phyloP scores from a whole-genome alignment of 1,140 invertebrate species.

The Octopus bimaculoides region DNA sequence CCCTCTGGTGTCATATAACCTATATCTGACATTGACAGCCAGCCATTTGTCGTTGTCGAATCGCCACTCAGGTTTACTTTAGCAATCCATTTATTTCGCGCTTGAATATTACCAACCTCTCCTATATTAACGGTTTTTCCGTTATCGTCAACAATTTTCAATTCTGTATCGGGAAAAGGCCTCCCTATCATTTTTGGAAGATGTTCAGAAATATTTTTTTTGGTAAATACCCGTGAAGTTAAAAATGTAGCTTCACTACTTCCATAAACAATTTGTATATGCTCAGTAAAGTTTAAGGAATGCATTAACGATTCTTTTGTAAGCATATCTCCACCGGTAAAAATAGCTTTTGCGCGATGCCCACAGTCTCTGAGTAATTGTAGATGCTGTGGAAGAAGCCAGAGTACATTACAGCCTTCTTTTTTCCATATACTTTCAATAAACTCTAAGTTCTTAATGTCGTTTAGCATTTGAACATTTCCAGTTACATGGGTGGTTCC shows the following conservation, averaged over 20 bases:
- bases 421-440: not conserved
- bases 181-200: not conserved
- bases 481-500: not conserved
- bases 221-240: not conserved
- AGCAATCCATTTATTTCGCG: not conserved
- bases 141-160: conserved; percentile 15
- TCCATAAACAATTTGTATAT: not conserved
- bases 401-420: not conserved
- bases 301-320: not conserved
- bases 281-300: not conserved
- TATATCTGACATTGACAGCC: conserved; percentile 13
- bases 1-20: conserved; percentile 10
- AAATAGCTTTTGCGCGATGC: not conserved
- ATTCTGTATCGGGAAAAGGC: not conserved
- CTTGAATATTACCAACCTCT: conserved; percentile 10
- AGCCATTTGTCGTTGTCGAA: not conserved
- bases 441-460: not conserved
- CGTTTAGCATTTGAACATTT: not conserved
- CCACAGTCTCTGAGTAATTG: not conserved
- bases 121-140: conserved; percentile 10
- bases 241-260: not conserved
- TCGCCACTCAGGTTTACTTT: not conserved
- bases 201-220: not conserved
- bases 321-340: not conserved
- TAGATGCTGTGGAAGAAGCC: not conserved